Evolutionary conservation across 1,140 invertebrate genomes (phyloP).

Genomic region (Zaprionus capensis): DNA sequence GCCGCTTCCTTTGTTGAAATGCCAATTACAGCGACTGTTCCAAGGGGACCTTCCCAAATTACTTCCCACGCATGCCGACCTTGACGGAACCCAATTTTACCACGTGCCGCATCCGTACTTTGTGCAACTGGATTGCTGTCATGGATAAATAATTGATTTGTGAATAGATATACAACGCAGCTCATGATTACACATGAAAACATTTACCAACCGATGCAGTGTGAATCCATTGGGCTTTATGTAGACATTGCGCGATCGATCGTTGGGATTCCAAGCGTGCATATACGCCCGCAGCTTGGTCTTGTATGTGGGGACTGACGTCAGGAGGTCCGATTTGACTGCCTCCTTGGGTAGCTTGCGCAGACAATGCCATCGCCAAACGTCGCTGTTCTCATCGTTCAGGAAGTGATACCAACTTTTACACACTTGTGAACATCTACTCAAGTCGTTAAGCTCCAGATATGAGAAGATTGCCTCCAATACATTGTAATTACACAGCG

Average conservation of each 20-base stretch:
- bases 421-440: conserved; percentile 96
- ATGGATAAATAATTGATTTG: background rate
- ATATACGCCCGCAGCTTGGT: conserved; percentile 96
- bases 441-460: conserved; percentile 93
- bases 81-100: conserved; percentile 96
- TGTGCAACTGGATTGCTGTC: conserved; percentile 97
- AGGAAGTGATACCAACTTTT: conserved; percentile 96
- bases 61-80: conserved; percentile 99
- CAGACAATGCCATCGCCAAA: conserved; percentile 96
- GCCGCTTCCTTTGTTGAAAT: conserved; percentile 97
- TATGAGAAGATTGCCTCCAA: conserved; percentile 98
- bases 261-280: conserved; percentile 98
- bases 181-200: background rate
- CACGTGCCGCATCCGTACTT: conserved; percentile 98
- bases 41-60: conserved; percentile 99
- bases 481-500: conserved; percentile 88
- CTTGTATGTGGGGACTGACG: conserved; percentile 95
- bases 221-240: conserved; percentile 99
- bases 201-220: conserved; percentile 88
- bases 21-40: conserved; percentile 97
- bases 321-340: conserved; percentile 95
- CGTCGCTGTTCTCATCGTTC: conserved; percentile 97
- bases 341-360: conserved; percentile 95
- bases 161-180: conserved; percentile 70
- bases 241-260: conserved; percentile 98